Evolutionary conservation across 2,888 invertebrate species (phyloP), one percentile per base, ranked within the genome.

Genomic region (Strigamia crassipes): DNA sequence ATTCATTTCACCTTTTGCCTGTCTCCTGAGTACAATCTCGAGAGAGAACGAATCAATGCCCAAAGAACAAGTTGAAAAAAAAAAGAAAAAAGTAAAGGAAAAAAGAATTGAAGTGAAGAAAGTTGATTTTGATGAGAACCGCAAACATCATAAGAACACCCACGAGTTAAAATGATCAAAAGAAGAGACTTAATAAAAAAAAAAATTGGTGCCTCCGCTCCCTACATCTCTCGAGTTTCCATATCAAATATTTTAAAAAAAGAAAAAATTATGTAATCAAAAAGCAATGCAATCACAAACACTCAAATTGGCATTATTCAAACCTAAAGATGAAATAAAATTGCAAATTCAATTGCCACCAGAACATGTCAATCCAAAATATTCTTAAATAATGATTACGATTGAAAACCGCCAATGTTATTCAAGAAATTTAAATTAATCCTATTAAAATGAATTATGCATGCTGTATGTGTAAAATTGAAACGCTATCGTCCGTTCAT

Each of bases 61-160:
- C 15, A 31, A 73, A 21, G 73, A 73, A 73, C 73, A 73, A 73
- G 73, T 73, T 73, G 31, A 73, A 27, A 73, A n/a, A 15, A 21
- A 12, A 21, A 66, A 12, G 8, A 1, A 61, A 15, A 23, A 23
- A 23, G 61, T 3, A 15, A 6, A 6, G n/a, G 56, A 56, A 73
- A 73, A 31, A 73, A 73, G 31, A 73, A 73, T 12, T 73, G 13
- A 27, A 73, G 73, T 73, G 73, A 8, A 31, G 73, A 73, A 73
- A 73, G 73, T 73, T 73, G 73, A 73, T 73, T 73, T 73, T 73
- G 73, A 73, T 73, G 73, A 73, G 73, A 73, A 73, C 73, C 73
- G 73, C 73, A 73, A 73, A 73, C 73, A 73, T 73, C 73, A 73
- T 73, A 73, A 73, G 73, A 27, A 73, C 73, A 73, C 73, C 73